Conservation (phyloP, 2,113 vertebrate genomes). For the Otocyon megalotis region DNA sequence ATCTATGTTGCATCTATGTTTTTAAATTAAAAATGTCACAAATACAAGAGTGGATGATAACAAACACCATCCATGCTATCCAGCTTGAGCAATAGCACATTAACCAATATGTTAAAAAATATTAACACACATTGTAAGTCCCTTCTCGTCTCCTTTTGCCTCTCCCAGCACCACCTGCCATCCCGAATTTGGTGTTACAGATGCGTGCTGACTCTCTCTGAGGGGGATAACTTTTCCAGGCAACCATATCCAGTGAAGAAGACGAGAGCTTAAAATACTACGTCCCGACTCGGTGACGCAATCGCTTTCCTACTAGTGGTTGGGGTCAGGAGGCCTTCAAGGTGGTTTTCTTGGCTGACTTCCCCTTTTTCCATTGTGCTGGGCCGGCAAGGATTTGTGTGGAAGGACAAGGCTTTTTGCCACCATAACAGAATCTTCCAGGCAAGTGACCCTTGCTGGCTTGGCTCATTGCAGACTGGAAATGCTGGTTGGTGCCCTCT, state of each 20-base stretch:
- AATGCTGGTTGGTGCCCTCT: conserved; percentile 58
- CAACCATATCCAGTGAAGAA: not conserved
- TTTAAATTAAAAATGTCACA: conserved; percentile 38
- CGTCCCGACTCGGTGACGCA: not conserved
- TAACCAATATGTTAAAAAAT: not conserved
- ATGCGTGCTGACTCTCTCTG: not conserved
- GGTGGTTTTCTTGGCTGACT: conserved; percentile 50
- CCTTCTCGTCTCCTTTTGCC: not conserved
- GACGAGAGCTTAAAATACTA: conserved; percentile 45
- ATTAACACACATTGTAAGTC: fast-evolving
- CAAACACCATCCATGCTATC: not conserved
- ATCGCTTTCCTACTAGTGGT: not conserved
- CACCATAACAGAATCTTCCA: conserved; percentile 22
- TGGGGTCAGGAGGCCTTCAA: not conserved
- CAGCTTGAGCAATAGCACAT: not conserved
- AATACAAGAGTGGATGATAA: not conserved
- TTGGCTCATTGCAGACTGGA: not conserved
- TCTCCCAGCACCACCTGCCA: not conserved
- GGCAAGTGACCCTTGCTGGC: not conserved
- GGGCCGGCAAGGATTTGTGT: not conserved
- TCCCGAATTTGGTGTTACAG: not conserved
- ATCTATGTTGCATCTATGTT: not conserved
- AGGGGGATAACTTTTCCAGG: conserved; percentile 36
- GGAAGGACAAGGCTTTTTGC: conserved; percentile 37
- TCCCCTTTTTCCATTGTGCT: conserved; percentile 44